These are phyloP conservation scores for Drosophila anceps DNA, from an alignment of 2,888 invertebrate genomes.

Conservation along the genomic window DNA sequence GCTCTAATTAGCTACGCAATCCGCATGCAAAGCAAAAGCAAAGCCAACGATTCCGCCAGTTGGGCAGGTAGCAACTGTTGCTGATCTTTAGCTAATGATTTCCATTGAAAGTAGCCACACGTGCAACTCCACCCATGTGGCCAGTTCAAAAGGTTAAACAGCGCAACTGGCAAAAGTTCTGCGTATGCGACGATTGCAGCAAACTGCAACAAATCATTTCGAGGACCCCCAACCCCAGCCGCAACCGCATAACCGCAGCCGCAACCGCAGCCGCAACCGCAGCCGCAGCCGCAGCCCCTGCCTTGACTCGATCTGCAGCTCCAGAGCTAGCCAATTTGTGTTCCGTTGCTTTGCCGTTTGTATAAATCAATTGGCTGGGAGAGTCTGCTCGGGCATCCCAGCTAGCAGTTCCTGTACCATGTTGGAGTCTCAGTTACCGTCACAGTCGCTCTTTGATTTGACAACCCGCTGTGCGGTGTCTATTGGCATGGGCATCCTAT, in stretches of 20 bases:
- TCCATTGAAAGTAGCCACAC: constrained; percentile 59
- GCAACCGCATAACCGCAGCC: not conserved
- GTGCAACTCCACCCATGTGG: constrained; percentile 56
- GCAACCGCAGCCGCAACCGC: not conserved
- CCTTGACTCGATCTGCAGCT: constrained; percentile 30
- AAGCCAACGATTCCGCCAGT: not conserved
- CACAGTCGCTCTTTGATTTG: constrained; percentile 67
- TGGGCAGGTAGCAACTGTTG: constrained; percentile 28
- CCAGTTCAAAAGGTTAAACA: constrained; percentile 82
- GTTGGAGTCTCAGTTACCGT: constrained; percentile 36
- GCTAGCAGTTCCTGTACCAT: constrained; percentile 11
- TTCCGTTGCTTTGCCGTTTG: constrained; percentile 81
- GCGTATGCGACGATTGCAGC: constrained; percentile 77
- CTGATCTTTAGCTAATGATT: constrained; percentile 66
- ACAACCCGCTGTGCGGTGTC: constrained; percentile 82
- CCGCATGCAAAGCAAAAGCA: constrained; percentile 75
- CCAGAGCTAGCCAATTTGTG: constrained; percentile 76
- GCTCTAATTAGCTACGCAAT: constrained; percentile 84
- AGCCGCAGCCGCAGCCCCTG: not conserved
- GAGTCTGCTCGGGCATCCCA: constrained; percentile 20
- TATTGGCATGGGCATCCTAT: constrained; percentile 77
- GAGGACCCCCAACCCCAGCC: constrained; percentile 24
- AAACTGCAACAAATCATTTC: constrained; percentile 75
- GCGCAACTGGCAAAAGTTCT: constrained; percentile 58
- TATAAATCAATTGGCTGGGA: constrained; percentile 78